A percentile compares a stretch with the other conserved stretches of the same genome.
Conservation (phyloP, 2,113 vertebrate genomes). For the Daboia siamensis region DNA sequence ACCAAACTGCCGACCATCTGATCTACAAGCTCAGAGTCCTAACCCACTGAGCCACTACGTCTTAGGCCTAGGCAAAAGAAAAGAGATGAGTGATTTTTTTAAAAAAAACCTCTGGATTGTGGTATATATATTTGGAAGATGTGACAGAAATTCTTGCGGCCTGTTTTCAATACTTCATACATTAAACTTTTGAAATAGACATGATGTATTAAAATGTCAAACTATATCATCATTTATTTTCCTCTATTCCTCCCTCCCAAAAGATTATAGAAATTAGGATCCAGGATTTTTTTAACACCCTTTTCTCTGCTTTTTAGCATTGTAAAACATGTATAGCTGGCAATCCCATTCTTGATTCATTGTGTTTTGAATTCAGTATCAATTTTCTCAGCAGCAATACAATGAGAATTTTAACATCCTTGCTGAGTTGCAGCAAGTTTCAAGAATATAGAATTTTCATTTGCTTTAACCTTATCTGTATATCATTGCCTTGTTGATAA, state of each 20-base stretch:
- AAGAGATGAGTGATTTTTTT: slow-evolving; percentile 50
- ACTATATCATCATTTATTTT: neutral
- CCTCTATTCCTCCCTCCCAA: neutral
- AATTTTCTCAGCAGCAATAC: neutral
- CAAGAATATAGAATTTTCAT: slow-evolving; percentile 18
- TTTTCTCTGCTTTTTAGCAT: slow-evolving; percentile 4
- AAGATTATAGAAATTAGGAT: neutral
- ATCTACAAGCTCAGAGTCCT: too few relatives aligned
- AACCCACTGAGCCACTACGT: neutral
- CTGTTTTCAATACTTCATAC: neutral
- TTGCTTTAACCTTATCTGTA: slow-evolving; percentile 20
- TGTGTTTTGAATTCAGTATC: neutral
- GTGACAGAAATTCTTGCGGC: neutral
- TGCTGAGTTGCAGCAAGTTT: neutral
- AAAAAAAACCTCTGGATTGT: neutral
- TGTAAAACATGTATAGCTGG: neutral
- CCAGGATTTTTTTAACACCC: neutral
- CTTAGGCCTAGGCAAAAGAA: slow-evolving; percentile 61
- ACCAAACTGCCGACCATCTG: too few relatives aligned
- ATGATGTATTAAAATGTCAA: slow-evolving; percentile 28
- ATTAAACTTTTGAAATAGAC: slow-evolving; percentile 31
- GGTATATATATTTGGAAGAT: slow-evolving; percentile 29
- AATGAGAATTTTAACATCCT: neutral
- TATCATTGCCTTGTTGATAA: neutral
- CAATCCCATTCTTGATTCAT: neutral